These are phyloP conservation scores for Mylabris phalerata DNA, from an alignment of 1,140 invertebrate genomes.

Conservation along the genomic window DNA sequence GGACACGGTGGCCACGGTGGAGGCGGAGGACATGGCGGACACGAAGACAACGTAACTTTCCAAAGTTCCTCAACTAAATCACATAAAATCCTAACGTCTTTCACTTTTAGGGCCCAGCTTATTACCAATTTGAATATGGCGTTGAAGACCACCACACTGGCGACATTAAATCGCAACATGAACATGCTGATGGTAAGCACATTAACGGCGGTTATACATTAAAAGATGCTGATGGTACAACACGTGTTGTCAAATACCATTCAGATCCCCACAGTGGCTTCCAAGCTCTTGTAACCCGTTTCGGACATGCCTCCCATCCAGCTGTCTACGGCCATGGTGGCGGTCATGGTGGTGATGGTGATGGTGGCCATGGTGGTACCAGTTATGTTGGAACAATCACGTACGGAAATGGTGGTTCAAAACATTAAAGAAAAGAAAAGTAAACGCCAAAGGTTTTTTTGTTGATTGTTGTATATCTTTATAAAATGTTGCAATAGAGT, in stretches of 20 bases:
- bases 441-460: background rate
- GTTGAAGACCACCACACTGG: slow-evolving; percentile 45
- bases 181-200: slow-evolving; percentile 43
- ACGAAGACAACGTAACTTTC: too few relatives aligned
- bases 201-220: slow-evolving; percentile 44
- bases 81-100: background rate
- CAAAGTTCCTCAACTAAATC: background rate
- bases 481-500: slow-evolving; percentile 1
- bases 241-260: slow-evolving; percentile 44
- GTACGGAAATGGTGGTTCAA: slow-evolving; percentile 3
- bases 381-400: slow-evolving; percentile 30
- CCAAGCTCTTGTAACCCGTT: slow-evolving; percentile 42
- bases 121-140: slow-evolving; percentile 46
- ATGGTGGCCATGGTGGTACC: slow-evolving; percentile 17
- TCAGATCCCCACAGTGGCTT: slow-evolving; percentile 43
- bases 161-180: slow-evolving; percentile 44
- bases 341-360: background rate
- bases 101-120: slow-evolving; percentile 19
- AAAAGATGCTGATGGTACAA: slow-evolving; percentile 44
- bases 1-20: too few relatives aligned
- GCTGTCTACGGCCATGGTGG: slow-evolving; percentile 21
- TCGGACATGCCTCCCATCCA: slow-evolving; percentile 23
- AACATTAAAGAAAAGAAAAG: background rate
- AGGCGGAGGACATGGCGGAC: too few relatives aligned
- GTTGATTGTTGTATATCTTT: slow-evolving; percentile 7